Base-by-base conservation (phyloP, 2,797 vertebrate genomes). In the Anguilla anguilla region DNA sequence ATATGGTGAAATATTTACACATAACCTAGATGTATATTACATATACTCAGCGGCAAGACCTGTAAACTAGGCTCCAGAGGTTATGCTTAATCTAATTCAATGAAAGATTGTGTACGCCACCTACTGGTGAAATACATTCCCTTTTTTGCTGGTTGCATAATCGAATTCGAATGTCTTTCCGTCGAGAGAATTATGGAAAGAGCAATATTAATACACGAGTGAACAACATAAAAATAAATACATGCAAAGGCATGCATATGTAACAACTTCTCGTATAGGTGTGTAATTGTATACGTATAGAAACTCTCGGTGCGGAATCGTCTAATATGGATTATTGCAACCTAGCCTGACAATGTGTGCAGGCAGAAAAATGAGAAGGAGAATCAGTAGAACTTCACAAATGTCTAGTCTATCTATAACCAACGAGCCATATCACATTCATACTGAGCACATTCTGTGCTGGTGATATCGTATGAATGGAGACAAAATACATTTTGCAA, bases 81-180 rank as follows among this genome's bases (percentile, higher is more conserved):
- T 35, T 15, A 79, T 39, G 25, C 39, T 7, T 43, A 6, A 46
- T 22, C 81, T 7, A n/a, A 31, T 13, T 55, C 46, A 74, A 31
- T 13, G 64, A 85, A 67, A 87, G 85, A 46, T 22, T 35, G 25
- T 67, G 31, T 43, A 49, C 83, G 88, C 86, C 88, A 69, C 79
- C 88, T 85, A 46, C 46, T 82, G 88, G 72, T 53, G 5, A 35
- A 31, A 61, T 15, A 64, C 0, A 64, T 5, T 19, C 15, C 6
- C 2, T 15, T 79, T 79, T 19, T 39, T 39, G 35, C 17, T 39
- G 13, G 11, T 39, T 17, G 1, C 15, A 57, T 3, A 15, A 57
- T 57, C 53, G 7, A 57, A 57, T 57, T 57, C 55, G 15, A 57
- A 57, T 57, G 55, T 13, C 55, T 17, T 57, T 57, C 55, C 13